phyloP scores from a whole-genome alignment of 92 coral and sea anemone species.

The Epizoanthus illoricatus region DNA sequence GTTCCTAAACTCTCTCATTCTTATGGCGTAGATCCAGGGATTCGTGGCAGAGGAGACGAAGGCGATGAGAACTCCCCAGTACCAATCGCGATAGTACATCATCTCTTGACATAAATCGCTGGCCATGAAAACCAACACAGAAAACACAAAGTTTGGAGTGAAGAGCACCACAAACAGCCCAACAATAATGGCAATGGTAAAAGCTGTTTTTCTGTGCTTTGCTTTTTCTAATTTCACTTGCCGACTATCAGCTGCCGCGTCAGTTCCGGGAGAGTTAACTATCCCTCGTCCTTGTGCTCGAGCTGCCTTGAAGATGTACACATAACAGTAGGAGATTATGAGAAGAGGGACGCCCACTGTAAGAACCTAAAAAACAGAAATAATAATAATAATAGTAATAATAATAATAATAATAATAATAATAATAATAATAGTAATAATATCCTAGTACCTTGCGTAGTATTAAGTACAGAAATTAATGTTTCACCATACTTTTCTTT shows the following conservation, averaged over 20 bases:
- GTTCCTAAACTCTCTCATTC: too few species aligned
- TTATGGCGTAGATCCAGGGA: too few species aligned
- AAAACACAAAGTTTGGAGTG: conserved; percentile 3
- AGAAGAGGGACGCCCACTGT: not conserved
- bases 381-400: too few species aligned
- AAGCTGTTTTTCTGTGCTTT: not conserved
- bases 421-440: too few species aligned
- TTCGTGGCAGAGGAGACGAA: not conserved
- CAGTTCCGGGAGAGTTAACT: not conserved
- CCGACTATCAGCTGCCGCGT: not conserved
- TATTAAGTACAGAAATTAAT: too few species aligned
- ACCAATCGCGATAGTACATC: too few species aligned
- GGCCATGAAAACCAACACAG: not conserved
- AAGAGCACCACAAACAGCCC: not conserved
- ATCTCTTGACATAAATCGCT: not conserved
- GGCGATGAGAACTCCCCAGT: not conserved
- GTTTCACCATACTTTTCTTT: too few species aligned
- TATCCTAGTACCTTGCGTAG: too few species aligned
- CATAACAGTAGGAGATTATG: not conserved
- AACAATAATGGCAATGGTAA: not conserved
- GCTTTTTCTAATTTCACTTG: not conserved
- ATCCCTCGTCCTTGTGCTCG: not conserved
- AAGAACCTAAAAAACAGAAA: not conserved
- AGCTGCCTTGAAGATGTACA: not conserved
- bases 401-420: too few species aligned